These are phyloP conservation scores for Platycheirus rosarum DNA, from an alignment of 2,888 invertebrate genomes.

Conservation along the genomic window DNA sequence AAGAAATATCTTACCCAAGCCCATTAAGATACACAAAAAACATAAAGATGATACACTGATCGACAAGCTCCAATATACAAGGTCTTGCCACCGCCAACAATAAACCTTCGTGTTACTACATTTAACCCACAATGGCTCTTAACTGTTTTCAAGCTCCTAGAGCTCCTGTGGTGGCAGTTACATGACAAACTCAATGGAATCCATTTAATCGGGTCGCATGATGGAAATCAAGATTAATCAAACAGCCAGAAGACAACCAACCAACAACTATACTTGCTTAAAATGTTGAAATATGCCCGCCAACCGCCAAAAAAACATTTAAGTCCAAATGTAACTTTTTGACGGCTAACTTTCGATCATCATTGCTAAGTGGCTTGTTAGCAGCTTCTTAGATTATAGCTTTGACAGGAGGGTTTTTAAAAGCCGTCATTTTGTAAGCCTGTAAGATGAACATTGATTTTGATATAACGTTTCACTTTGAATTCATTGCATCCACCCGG, in stretches of 20 bases:
- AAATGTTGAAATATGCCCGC: constrained; percentile 13
- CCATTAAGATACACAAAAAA: background rate
- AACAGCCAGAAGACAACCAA: background rate
- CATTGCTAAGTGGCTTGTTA: constrained; percentile 49
- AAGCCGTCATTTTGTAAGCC: background rate
- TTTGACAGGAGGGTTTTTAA: constrained; percentile 38
- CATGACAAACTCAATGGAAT: constrained; percentile 45
- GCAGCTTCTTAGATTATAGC: constrained; percentile 44
- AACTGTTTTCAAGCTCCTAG: constrained; percentile 20
- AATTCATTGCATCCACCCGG: constrained; percentile 55
- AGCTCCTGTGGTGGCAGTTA: constrained; percentile 56
- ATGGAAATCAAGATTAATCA: constrained; percentile 47
- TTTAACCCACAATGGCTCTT: constrained; percentile 21
- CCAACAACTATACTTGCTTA: background rate
- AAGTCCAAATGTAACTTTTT: constrained; percentile 27
- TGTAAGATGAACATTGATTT: constrained; percentile 48
- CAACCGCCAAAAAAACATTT: background rate
- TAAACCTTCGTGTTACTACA: constrained; percentile 20
- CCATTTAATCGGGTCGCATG: constrained; percentile 34
- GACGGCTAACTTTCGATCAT: constrained; percentile 27
- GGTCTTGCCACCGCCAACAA: background rate
- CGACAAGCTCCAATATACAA: constrained; percentile 21
- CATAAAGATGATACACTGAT: constrained; percentile 2
- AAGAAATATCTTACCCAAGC: constrained; percentile 24
- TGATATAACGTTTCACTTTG: constrained; percentile 44